A percentile compares a stretch with the other conserved stretches of the same genome.
Conservation (phyloP, 2,888 invertebrate species). For the Heterodera filipjevi region DNA sequence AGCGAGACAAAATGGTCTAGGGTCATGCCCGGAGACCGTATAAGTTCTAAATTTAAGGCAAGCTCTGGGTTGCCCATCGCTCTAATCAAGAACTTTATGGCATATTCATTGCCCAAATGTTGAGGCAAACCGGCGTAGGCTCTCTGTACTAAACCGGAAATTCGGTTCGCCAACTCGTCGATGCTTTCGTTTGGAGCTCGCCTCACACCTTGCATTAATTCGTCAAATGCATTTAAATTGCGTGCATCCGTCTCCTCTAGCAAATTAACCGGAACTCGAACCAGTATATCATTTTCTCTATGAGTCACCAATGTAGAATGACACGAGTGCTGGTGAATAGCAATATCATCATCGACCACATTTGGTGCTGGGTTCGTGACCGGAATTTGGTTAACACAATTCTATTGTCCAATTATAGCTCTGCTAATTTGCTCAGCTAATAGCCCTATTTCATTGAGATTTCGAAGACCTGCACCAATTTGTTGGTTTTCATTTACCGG, state of each 20-base stretch:
- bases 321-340: background rate
- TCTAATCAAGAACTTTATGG: background rate
- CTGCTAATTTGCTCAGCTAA: no score
- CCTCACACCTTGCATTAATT: background rate
- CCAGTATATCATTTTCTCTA: background rate
- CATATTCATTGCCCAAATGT: constrained; percentile 9
- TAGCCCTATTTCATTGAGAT: no score
- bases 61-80: constrained; percentile 2
- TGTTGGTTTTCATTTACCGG: background rate
- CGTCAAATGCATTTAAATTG: constrained; percentile 2
- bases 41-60: constrained; percentile 1
- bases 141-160: background rate
- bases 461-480: no score
- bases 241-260: background rate
- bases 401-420: background rate
- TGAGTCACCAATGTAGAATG: background rate
- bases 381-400: background rate
- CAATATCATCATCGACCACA: background rate
- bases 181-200: constrained; percentile 10
- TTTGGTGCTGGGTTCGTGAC: background rate
- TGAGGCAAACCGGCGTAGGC: constrained; percentile 2
- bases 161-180: constrained; percentile 12
- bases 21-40: background rate
- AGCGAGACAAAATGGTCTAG: constrained; percentile 9
- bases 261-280: background rate